phyloP scores from a whole-genome alignment of 2,113 vertebrate genomes.

The Paraplagusia blochii region DNA sequence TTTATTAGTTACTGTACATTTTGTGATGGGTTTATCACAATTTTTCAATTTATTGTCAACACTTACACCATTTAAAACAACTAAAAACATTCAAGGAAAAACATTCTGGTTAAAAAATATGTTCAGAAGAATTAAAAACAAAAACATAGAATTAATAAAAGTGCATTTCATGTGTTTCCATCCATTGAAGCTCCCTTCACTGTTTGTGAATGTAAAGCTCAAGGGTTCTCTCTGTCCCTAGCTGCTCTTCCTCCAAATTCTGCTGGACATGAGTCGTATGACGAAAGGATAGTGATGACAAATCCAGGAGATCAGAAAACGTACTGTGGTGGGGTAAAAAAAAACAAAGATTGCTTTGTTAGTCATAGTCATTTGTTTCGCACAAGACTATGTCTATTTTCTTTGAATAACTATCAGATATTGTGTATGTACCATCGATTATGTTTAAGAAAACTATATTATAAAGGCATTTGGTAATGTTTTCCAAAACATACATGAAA shows the following conservation, averaged over 20 bases:
- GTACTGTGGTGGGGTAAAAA: conserved; percentile 30
- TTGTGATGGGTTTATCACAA: too few relatives aligned
- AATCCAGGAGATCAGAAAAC: conserved; percentile 66
- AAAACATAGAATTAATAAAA: conserved; percentile 23
- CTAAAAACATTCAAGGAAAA: neutral
- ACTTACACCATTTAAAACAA: conserved; percentile 5
- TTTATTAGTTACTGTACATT: too few relatives aligned
- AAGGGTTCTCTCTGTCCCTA: conserved; percentile 46
- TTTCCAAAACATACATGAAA: neutral
- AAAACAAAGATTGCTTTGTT: neutral
- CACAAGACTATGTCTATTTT: too few relatives aligned
- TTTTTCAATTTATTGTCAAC: conserved; percentile 5
- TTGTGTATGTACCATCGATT: too few relatives aligned
- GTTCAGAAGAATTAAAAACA: neutral
- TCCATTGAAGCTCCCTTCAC: neutral
- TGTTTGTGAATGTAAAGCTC: conserved; percentile 58
- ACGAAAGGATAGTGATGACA: conserved; percentile 73
- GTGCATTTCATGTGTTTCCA: conserved; percentile 24
- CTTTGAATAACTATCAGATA: too few relatives aligned
- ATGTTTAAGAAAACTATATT: too few relatives aligned
- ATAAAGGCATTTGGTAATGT: neutral
- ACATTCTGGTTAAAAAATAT: neutral
- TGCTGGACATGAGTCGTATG: conserved; percentile 73
- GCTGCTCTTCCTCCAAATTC: conserved; percentile 60
- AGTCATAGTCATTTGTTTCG: too few relatives aligned